Evolutionary conservation across 2,113 vertebrate genomes (phyloP).

Genomic region (Antechinus flavipes): DNA sequence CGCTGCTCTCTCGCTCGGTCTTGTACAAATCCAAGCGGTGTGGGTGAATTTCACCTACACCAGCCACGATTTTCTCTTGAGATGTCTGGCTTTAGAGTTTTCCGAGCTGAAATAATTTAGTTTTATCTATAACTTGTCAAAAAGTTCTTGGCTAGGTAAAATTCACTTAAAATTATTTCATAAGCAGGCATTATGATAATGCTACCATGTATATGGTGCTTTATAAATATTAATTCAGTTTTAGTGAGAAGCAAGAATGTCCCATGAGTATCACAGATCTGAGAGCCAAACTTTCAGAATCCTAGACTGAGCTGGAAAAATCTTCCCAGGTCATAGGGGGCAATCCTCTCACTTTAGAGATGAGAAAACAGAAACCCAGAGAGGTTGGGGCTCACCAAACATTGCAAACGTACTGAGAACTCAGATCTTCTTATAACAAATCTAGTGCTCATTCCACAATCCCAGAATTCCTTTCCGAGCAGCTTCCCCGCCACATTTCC

Average conservation of each 20-base stretch:
- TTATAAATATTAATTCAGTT: background rate
- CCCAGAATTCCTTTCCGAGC: background rate
- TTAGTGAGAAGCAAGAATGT: background rate
- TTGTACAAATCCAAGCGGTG: accelerated
- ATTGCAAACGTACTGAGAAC: background rate
- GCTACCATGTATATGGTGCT: background rate
- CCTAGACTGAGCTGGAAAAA: background rate
- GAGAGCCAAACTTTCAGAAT: background rate
- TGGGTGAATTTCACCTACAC: accelerated
- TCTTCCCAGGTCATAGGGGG: accelerated
- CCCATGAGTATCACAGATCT: background rate
- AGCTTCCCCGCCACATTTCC: background rate
- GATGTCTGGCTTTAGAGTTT: background rate
- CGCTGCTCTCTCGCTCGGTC: no score
- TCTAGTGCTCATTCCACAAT: background rate
- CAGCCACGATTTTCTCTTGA: background rate
- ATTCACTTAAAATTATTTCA: background rate
- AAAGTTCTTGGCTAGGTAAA: background rate
- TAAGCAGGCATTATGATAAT: background rate
- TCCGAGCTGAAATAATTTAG: background rate
- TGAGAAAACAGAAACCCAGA: background rate
- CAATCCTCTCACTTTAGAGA: background rate
- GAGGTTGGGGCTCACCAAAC: background rate
- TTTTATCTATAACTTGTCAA: background rate
- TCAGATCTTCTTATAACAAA: background rate